These are phyloP conservation scores for Pachymerium ferrugineum DNA, from an alignment of 2,888 invertebrate species.

Conservation along the genomic window DNA sequence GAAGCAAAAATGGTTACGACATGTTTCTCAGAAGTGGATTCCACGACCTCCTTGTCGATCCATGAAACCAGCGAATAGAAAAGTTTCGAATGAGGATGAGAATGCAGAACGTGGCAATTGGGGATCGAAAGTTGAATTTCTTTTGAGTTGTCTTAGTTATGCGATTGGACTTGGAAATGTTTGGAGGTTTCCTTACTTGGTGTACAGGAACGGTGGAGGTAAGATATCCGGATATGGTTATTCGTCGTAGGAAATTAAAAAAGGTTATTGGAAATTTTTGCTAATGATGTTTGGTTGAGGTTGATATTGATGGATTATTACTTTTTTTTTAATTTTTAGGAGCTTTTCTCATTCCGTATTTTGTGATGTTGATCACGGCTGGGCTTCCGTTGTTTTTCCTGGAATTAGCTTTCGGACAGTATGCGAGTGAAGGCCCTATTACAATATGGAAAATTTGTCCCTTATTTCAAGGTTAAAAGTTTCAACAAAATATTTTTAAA, in stretches of 20 bases:
- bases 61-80: slow-evolving; percentile 11
- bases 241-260: not conserved
- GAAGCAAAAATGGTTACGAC: slow-evolving; percentile 6
- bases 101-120: slow-evolving; percentile 51
- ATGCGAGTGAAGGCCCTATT: slow-evolving; percentile 51
- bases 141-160: slow-evolving; percentile 57
- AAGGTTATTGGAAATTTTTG: not conserved
- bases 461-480: slow-evolving; percentile 49
- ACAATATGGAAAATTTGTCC: slow-evolving; percentile 53
- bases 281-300: not conserved
- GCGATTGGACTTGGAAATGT: slow-evolving; percentile 60
- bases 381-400: slow-evolving; percentile 52
- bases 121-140: slow-evolving; percentile 54
- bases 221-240: not conserved
- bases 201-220: slow-evolving; percentile 50
- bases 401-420: slow-evolving; percentile 52
- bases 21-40: not conserved
- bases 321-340: slow-evolving; percentile 41
- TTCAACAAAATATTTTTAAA: not conserved
- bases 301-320: not conserved
- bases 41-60: not conserved
- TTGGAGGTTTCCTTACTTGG: slow-evolving; percentile 61
- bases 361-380: slow-evolving; percentile 49
- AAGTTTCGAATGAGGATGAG: slow-evolving; percentile 42
- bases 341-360: slow-evolving; percentile 52